Evolutionary conservation across 1,140 invertebrate species (phyloP).

Genomic region (Nomia melanderi): DNA sequence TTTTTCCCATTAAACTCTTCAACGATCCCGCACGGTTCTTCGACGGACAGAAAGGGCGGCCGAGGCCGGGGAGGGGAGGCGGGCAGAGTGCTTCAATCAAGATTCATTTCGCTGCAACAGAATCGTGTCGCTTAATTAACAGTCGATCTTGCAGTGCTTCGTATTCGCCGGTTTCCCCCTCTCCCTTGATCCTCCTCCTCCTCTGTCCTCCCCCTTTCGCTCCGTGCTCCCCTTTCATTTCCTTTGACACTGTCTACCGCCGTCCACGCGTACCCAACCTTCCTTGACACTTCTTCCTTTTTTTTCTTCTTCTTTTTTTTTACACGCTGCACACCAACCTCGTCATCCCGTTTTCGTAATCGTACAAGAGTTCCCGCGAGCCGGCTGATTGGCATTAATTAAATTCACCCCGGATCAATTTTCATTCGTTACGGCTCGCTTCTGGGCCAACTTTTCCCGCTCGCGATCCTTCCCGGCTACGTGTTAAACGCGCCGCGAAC

Average conservation of each 20-base stretch:
- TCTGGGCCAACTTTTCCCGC: conserved; percentile 6
- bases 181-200: too few species aligned
- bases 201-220: background rate
- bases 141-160: conserved; percentile 38
- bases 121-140: conserved; percentile 45
- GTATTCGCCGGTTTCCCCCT: background rate
- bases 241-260: conserved; percentile 4
- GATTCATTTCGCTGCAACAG: conserved; percentile 40
- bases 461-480: conserved; percentile 10
- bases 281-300: background rate
- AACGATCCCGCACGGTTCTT: background rate
- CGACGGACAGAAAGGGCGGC: too few species aligned
- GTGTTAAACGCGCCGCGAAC: conserved; percentile 23
- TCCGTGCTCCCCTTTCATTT: background rate
- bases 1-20: conserved; percentile 1
- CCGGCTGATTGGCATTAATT: conserved; percentile 58
- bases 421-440: conserved; percentile 39
- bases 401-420: conserved; percentile 51
- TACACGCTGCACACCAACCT: background rate
- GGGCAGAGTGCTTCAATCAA: conserved; percentile 3
- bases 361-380: conserved; percentile 39
- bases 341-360: conserved; percentile 23
- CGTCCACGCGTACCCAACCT: background rate
- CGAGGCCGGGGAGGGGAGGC: background rate
- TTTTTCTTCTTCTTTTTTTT: too few species aligned